Conservation (phyloP, 2,888 invertebrate species). For the Erebia epiphron region DNA sequence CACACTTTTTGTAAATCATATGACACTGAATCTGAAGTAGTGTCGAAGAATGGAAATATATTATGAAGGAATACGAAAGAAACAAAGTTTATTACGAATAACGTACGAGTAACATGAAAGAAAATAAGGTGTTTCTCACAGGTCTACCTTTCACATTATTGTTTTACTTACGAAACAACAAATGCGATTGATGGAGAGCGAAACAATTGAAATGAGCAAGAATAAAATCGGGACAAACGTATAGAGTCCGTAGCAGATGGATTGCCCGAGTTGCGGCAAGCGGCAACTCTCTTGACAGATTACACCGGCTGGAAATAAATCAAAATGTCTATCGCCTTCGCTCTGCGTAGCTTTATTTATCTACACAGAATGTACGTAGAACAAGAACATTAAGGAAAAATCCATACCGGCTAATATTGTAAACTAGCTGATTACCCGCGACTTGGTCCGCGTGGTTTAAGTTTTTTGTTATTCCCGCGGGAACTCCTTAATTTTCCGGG, state of each 20-base stretch:
- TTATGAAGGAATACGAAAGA: neutral
- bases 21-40: no score
- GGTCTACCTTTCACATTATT: neutral
- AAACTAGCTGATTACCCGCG: no score
- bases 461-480: no score
- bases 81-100: neutral
- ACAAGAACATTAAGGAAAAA: neutral
- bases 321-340: slow-evolving; percentile 49
- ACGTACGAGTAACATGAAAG: neutral
- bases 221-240: slow-evolving; percentile 48
- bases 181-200: slow-evolving; percentile 21
- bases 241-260: slow-evolving; percentile 51
- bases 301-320: slow-evolving; percentile 42
- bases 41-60: no score
- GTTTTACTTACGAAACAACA: neutral
- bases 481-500: no score
- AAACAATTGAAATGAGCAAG: slow-evolving; percentile 48
- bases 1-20: no score
- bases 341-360: slow-evolving; percentile 21
- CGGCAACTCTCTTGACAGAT: slow-evolving; percentile 51
- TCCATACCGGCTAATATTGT: no score
- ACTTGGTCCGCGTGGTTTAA: no score
- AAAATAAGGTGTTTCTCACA: neutral
- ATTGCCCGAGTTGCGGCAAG: slow-evolving; percentile 46
- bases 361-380: neutral